Percentiles rank a stretch among this genome's conserved stretches.
Evolutionary conservation across 2,888 invertebrate genomes (phyloP).

Genomic region (Diaperis boleti): DNA sequence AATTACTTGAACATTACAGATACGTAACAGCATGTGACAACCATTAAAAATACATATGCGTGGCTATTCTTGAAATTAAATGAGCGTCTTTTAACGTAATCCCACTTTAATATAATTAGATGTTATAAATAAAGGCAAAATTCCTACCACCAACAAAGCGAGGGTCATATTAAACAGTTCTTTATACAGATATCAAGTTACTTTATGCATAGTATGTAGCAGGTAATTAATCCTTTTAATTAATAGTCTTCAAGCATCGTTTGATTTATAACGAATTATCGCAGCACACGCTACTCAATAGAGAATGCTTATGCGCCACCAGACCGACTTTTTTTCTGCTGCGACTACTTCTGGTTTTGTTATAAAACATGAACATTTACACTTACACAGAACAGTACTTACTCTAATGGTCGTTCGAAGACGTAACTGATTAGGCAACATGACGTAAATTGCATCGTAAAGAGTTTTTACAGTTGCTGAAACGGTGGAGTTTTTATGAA

Average conservation of each 20-base stretch:
- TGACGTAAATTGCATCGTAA: conserved; percentile 8
- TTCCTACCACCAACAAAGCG: conserved; percentile 24
- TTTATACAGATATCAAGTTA: conserved; percentile 36
- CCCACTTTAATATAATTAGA: conserved; percentile 17
- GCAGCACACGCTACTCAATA: conserved; percentile 22
- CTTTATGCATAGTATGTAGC: conserved; percentile 12
- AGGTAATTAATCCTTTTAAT: conserved; percentile 34
- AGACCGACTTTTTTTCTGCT: conserved; percentile 7
- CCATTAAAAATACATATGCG: too few relatives aligned
- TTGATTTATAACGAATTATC: conserved; percentile 37
- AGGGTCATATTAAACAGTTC: conserved; percentile 4
- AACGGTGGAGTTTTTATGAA: neutral
- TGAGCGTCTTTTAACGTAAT: conserved; percentile 5
- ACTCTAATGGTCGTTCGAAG: conserved; percentile 12
- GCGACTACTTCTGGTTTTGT: conserved; percentile 2
- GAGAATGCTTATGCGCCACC: conserved; percentile 5
- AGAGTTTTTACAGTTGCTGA: neutral
- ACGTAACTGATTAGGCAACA: conserved; percentile 10
- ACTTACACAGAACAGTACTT: conserved; percentile 7
- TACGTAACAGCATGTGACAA: too few relatives aligned
- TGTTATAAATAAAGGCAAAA: conserved; percentile 2
- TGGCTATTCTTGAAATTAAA: too few relatives aligned
- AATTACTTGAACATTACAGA: too few relatives aligned
- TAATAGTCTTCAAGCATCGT: conserved; percentile 24
- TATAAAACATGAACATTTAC: conserved; percentile 6